Percentiles rank a stretch among this genome's conserved stretches.
phyloP scores from a whole-genome alignment of 1,140 invertebrate genomes.

The Doryteuthis pealeii region DNA sequence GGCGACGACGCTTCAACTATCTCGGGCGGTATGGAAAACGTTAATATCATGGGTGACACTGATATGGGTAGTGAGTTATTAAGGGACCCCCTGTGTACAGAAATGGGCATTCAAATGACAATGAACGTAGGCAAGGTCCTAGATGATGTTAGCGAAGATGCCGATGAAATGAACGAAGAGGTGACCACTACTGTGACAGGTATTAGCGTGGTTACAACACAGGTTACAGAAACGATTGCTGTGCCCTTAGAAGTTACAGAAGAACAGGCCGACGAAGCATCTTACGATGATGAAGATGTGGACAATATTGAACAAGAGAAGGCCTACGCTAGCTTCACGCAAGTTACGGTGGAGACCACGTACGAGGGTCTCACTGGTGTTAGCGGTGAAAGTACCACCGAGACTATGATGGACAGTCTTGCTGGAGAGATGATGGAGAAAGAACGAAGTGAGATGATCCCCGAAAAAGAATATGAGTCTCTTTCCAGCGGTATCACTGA shows the following conservation, averaged over 20 bases:
- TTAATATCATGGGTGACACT: too few species aligned
- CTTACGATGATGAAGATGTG: neutral
- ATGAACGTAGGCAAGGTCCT: too few species aligned
- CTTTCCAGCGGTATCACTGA: slow-evolving; percentile 2
- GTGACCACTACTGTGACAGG: too few species aligned
- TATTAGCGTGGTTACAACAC: too few species aligned
- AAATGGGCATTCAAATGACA: too few species aligned
- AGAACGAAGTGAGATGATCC: neutral
- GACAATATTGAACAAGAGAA: neutral
- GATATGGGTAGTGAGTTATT: too few species aligned
- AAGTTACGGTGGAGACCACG: neutral
- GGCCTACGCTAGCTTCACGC: neutral
- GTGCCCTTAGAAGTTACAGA: neutral
- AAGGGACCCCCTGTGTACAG: too few species aligned
- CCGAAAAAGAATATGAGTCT: neutral
- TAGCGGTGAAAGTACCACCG: neutral
- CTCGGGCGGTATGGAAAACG: too few species aligned
- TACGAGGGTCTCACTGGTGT: neutral
- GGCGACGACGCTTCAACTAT: too few species aligned
- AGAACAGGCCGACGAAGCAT: neutral
- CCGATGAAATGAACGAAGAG: too few species aligned
- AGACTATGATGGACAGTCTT: neutral
- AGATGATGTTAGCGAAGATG: too few species aligned
- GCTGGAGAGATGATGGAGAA: neutral
- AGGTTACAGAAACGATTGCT: neutral